Conservation (phyloP, 2,888 invertebrate genomes). For the Conomelus anceps region DNA sequence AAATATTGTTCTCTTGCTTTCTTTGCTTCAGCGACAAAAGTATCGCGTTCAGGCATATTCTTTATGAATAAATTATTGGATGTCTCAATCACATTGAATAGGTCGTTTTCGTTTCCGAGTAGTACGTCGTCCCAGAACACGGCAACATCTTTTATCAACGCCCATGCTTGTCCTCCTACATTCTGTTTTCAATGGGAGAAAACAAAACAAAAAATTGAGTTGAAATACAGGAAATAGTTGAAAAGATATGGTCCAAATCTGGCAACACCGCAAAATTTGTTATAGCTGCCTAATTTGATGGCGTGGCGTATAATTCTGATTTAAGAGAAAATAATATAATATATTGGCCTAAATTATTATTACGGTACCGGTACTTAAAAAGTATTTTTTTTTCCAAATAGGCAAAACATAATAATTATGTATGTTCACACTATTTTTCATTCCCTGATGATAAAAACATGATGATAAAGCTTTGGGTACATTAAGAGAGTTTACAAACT, state of each 20-base stretch:
- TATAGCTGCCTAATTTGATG: too few relatives aligned
- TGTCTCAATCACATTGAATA: background rate
- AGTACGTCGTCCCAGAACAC: background rate
- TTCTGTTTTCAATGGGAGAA: background rate
- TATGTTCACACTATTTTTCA: too few relatives aligned
- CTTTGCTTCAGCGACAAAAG: background rate
- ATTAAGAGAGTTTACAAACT: too few relatives aligned
- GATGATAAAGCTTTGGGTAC: too few relatives aligned
- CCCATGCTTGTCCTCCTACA: background rate
- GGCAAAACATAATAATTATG: too few relatives aligned
- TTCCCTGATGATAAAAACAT: too few relatives aligned
- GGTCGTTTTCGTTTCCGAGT: background rate
- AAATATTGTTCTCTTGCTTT: background rate
- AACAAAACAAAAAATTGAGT: background rate
- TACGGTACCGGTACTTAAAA: too few relatives aligned
- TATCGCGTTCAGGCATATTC: background rate
- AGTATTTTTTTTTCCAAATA: too few relatives aligned
- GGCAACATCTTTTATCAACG: background rate
- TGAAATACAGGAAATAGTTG: background rate
- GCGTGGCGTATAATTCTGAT: too few relatives aligned
- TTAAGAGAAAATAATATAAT: too few relatives aligned
- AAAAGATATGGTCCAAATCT: background rate
- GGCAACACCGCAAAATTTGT: too few relatives aligned
- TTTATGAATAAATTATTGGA: background rate
- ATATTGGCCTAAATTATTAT: too few relatives aligned